Conservation (phyloP, 1,140 invertebrate species). For the Drosophila simulans region DNA sequence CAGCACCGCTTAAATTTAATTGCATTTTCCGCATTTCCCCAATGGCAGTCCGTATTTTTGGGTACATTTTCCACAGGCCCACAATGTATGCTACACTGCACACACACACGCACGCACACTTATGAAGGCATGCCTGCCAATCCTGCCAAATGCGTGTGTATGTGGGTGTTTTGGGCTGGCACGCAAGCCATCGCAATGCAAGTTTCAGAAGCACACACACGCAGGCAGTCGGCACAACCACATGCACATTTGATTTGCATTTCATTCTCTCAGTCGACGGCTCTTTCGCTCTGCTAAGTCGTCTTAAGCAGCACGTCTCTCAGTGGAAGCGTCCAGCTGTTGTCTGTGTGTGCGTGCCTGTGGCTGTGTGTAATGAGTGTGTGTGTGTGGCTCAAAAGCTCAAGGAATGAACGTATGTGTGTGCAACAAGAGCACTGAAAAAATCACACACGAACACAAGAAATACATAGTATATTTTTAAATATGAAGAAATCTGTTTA, state of each 20-base stretch:
- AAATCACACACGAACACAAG: neutral
- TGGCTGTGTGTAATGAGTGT: constrained; percentile 21
- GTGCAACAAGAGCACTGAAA: neutral
- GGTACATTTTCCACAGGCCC: constrained; percentile 32
- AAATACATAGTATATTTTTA: too few species aligned
- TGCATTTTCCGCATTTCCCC: constrained; percentile 46
- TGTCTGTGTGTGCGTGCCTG: constrained; percentile 25
- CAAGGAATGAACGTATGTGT: constrained; percentile 22
- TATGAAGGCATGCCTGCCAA: constrained; percentile 10
- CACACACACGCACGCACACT: neutral
- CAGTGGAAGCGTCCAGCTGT: constrained; percentile 16
- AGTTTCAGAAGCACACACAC: constrained; percentile 31
- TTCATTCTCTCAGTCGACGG: constrained; percentile 48
- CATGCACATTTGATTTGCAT: constrained; percentile 72
- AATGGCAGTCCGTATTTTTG: constrained; percentile 39
- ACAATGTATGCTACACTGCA: constrained; percentile 21
- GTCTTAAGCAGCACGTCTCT: constrained; percentile 45
- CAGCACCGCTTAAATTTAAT: constrained; percentile 50
- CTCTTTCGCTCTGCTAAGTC: constrained; percentile 32
- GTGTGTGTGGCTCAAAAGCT: constrained; percentile 65
- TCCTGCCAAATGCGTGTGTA: constrained; percentile 10
- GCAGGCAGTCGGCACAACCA: neutral
- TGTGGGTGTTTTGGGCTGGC: neutral
- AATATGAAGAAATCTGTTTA: too few species aligned
- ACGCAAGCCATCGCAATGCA: constrained; percentile 24